Percentiles rank a stretch among this genome's conserved stretches.
phyloP scores from a whole-genome alignment of 2,888 invertebrate species.

The Andrena marginata region DNA sequence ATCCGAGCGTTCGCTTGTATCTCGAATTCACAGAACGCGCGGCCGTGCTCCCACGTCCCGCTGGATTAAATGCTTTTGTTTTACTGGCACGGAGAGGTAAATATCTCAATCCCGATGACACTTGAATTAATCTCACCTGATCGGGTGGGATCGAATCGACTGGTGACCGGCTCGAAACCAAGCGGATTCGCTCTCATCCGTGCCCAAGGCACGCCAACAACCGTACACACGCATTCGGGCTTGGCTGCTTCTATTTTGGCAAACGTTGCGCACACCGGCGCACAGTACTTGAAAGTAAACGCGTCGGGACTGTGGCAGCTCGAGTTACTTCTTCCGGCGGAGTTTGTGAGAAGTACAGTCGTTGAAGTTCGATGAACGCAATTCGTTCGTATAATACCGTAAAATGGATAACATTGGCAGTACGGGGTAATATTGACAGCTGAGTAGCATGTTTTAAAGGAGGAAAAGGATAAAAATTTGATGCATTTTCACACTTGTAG shows the following conservation, averaged over 20 bases:
- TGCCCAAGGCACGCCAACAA: slow-evolving; percentile 22
- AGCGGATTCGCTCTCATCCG: slow-evolving; percentile 34
- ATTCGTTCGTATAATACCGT: no score
- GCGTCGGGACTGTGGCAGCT: not conserved
- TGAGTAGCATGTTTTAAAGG: no score
- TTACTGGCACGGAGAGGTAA: slow-evolving; percentile 43
- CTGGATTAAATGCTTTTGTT: slow-evolving; percentile 24
- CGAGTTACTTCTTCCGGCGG: no score
- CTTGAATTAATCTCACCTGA: slow-evolving; percentile 8
- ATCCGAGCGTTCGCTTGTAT: not conserved
- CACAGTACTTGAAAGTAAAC: slow-evolving; percentile 17
- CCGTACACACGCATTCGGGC: slow-evolving; percentile 35
- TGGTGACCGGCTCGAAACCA: not conserved
- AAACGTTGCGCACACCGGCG: slow-evolving; percentile 8
- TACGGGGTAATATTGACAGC: no score
- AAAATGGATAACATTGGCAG: no score
- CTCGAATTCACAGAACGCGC: slow-evolving; percentile 18
- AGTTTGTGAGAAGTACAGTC: no score
- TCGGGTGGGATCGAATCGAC: slow-evolving; percentile 35
- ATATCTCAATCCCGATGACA: slow-evolving; percentile 24
- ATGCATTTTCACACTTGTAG: no score
- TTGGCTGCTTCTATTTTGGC: slow-evolving; percentile 12
- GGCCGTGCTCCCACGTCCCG: not conserved
- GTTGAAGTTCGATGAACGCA: no score
- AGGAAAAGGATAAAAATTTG: no score